A percentile compares a stretch with the other conserved stretches of the same genome.
Conservation (phyloP, 1,140 invertebrate species). For the Triops cancriformis region DNA sequence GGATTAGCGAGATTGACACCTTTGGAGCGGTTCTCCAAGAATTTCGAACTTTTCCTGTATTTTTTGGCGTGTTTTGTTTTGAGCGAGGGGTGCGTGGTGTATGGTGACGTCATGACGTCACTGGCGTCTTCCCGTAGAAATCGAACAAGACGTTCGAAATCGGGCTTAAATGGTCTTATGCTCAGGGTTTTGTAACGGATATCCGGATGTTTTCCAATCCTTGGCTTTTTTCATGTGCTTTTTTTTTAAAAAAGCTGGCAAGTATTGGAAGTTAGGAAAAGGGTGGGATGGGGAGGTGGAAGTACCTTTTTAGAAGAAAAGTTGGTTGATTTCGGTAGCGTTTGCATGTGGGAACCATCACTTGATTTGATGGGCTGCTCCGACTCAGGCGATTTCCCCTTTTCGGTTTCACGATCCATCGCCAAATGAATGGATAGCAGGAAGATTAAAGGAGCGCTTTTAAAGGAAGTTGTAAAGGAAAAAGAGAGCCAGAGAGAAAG, state of each 20-base stretch:
- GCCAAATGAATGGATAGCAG: slow-evolving; percentile 4
- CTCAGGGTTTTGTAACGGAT: no score
- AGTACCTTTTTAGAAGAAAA: background rate
- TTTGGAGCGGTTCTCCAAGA: background rate
- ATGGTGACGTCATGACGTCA: no score
- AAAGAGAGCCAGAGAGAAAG: background rate
- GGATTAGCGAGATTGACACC: background rate
- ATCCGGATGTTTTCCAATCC: no score
- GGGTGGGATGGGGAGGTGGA: background rate
- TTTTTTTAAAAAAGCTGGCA: background rate
- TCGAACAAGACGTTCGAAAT: no score
- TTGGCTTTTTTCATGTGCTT: no score
- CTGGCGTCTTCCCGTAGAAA: no score
- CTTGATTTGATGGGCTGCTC: slow-evolving; percentile 12
- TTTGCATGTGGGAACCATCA: slow-evolving; percentile 1
- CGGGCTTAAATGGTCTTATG: no score
- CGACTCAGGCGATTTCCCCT: background rate
- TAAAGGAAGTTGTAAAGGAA: background rate
- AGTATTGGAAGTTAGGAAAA: background rate
- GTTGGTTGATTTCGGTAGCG: background rate
- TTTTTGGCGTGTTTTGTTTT: no score
- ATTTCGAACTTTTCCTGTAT: background rate
- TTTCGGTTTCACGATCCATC: slow-evolving; percentile 13
- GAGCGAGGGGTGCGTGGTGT: no score
- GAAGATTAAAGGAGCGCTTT: background rate